phyloP scores from a whole-genome alignment of 2,797 vertebrate species.

The Poeciliopsis gracilis region DNA sequence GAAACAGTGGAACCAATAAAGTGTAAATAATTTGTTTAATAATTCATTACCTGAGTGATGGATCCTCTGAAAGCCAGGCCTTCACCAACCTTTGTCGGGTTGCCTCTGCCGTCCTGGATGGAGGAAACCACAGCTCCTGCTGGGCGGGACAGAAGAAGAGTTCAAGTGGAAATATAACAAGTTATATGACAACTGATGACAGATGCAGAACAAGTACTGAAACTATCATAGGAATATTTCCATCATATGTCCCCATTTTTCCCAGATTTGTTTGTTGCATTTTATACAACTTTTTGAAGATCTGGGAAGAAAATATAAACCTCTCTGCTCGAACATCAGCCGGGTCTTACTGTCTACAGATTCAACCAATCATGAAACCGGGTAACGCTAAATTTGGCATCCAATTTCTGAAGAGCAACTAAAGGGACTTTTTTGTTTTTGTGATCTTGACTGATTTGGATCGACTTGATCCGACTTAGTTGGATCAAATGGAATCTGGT shows the following conservation, averaged over 20 bases:
- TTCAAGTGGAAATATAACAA: not conserved
- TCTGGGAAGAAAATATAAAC: not conserved
- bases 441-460: not conserved
- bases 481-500: too few relatives aligned
- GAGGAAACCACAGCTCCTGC: slow-evolving; percentile 79
- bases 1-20: not conserved
- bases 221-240: not conserved
- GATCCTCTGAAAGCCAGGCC: slow-evolving; percentile 87
- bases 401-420: not conserved
- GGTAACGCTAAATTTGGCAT: not conserved
- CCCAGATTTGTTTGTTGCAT: not conserved
- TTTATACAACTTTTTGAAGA: not conserved
- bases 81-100: slow-evolving; percentile 87
- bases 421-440: not conserved
- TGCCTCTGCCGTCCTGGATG: slow-evolving; percentile 90
- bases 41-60: slow-evolving; percentile 89
- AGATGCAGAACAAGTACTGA: not conserved
- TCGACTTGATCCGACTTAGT: not conserved
- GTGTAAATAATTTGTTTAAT: not conserved
- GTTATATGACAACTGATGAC: not conserved
- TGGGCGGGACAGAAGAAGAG: not conserved
- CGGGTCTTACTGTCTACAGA: not conserved
- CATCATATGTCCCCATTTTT: not conserved
- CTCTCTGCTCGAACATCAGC: not conserved
- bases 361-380: not conserved